Base-by-base conservation (phyloP, 1,140 invertebrate species). In the Potamilus streckersoni region DNA sequence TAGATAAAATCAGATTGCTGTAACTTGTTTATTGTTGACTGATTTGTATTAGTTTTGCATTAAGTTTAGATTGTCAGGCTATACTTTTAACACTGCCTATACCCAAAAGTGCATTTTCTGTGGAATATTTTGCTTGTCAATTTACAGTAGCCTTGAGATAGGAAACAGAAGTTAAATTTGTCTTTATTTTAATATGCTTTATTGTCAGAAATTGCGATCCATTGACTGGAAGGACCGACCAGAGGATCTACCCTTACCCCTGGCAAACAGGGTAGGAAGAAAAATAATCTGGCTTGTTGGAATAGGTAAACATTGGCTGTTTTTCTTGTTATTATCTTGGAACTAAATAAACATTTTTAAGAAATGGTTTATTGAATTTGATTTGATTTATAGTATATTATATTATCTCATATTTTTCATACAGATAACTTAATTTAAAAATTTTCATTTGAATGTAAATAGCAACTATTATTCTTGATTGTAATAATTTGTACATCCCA, bases 151-250 rank as follows among this genome's bases (percentile, higher is more conserved):
- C 49, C 71, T 20, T 56, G 8, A n/a, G 17, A 57, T 56, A n/a
- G 31, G n/a, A 11, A 31, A 69, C 23, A 19, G 49, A 73, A 64
- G 31, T 56, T 23, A n/a, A 55, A 27, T 20, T n/a, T 66, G 11
- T 58, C 17, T 62, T 66, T 67, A 5, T 20, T 15, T 56, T 27
- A n/a, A 19, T 63, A 13, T 71, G 72, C 55, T 71, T 73, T 27
- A 62, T 66, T 80, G 81, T 49, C 75, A 89, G 94, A 94, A 64
- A 86, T 94, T 78, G 92, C 93, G 86, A 97, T 97, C 87, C 2
- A 79, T 85, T 6, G 75, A 86, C n/a, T 87, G 84, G 84, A 76
- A 74, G 13, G 78, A 83, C 64, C 78, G 79, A 20, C 69, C 75
- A 23, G 70, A 76, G 16, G 69, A 75, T 19, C 27, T 27, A 27